Evolutionary conservation across 2,797 vertebrate species (phyloP).

Genomic region (Mormyrops attenuatus): DNA sequence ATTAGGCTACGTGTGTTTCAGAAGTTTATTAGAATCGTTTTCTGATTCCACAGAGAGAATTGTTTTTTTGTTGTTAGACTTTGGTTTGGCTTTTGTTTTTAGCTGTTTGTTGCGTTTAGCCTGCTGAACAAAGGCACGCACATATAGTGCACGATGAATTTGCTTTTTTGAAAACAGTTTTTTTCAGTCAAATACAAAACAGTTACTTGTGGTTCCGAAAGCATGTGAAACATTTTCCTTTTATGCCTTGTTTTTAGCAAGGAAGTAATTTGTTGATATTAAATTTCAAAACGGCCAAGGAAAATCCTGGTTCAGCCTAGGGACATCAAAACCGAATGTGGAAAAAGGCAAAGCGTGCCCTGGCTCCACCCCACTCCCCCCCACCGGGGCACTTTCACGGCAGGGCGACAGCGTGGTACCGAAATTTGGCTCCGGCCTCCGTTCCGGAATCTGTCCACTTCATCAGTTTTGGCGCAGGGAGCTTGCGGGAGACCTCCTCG

Average conservation of each 20-base stretch:
- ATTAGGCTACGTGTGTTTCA: not conserved
- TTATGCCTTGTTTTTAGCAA: not conserved
- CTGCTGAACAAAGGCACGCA: not conserved
- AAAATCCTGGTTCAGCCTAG: not conserved
- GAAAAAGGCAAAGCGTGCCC: not conserved
- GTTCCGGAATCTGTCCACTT: slow-evolving; percentile 38
- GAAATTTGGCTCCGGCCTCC: slow-evolving; percentile 21
- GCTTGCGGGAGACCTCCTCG: not conserved
- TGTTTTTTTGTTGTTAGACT: not conserved
- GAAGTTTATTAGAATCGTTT: not conserved
- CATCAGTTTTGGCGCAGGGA: slow-evolving; percentile 40
- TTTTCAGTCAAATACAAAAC: not conserved
- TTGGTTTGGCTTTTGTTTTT: not conserved
- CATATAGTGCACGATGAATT: not conserved
- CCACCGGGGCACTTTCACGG: not conserved
- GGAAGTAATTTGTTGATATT: not conserved
- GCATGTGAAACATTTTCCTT: slow-evolving; percentile 1
- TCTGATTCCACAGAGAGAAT: not conserved
- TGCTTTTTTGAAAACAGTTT: not conserved
- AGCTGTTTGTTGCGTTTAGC: not conserved
- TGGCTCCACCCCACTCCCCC: not conserved
- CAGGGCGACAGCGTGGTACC: not conserved
- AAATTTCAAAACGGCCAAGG: slow-evolving; percentile 9
- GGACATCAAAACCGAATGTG: not conserved
- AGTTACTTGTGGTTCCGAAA: not conserved